Evolutionary conservation across 92 coral and sea anemone genomes (phyloP).

Genomic region (Bergia sp.): DNA sequence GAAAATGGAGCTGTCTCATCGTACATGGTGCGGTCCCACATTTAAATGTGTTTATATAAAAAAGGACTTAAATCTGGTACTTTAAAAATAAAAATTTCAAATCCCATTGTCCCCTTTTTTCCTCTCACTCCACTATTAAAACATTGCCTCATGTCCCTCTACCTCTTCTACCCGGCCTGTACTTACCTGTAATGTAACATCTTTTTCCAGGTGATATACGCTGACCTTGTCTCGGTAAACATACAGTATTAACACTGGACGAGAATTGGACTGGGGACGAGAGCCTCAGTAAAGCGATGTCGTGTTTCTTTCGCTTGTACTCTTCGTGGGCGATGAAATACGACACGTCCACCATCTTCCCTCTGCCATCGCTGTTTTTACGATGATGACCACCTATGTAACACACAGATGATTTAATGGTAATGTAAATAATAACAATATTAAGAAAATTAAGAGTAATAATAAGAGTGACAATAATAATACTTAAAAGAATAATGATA

Average conservation of each 20-base stretch:
- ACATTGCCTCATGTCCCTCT: not conserved
- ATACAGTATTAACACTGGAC: slow-evolving; percentile 24
- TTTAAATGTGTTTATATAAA: too few species aligned
- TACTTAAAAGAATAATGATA: too few species aligned
- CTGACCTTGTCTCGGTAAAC: slow-evolving; percentile 25
- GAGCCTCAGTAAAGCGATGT: slow-evolving; percentile 30
- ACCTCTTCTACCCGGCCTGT: not conserved
- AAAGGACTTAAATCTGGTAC: too few species aligned
- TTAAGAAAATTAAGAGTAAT: too few species aligned
- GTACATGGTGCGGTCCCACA: too few species aligned
- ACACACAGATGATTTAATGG: too few species aligned
- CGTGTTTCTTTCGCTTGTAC: slow-evolving; percentile 6
- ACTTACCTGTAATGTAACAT: slow-evolving; percentile 17
- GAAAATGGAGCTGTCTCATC: too few species aligned
- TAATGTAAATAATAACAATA: too few species aligned
- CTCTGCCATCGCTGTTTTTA: slow-evolving; percentile 12
- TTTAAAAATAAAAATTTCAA: too few species aligned
- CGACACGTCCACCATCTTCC: slow-evolving; percentile 33
- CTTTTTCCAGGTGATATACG: slow-evolving; percentile 25
- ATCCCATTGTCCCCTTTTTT: not conserved
- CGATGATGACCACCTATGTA: slow-evolving; percentile 34
- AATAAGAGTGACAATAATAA: too few species aligned
- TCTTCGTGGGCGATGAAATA: slow-evolving; percentile 28
- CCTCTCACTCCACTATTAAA: too few species aligned
- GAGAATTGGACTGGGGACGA: slow-evolving; percentile 8